Percentiles rank a stretch among this genome's conserved stretches.
Conservation (phyloP, 2,797 vertebrate genomes). For the Acomys russatus region DNA sequence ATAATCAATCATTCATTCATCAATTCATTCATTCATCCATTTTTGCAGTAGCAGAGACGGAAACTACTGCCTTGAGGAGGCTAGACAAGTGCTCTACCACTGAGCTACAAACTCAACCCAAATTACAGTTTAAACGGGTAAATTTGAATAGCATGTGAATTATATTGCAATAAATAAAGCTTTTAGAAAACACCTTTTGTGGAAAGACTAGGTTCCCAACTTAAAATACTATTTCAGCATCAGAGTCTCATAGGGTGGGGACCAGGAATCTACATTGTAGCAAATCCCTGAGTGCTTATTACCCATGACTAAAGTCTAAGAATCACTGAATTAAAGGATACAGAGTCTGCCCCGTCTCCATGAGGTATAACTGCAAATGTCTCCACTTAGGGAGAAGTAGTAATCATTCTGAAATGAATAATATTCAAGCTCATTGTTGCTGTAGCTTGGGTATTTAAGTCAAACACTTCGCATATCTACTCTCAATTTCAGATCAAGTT, state of each 20-base stretch:
- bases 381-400: background rate
- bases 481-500: slow-evolving; percentile 51
- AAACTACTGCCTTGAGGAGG: background rate
- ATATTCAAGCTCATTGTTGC: background rate
- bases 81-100: background rate
- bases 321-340: slow-evolving; percentile 55
- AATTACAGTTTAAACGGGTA: background rate
- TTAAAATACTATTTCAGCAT: slow-evolving; percentile 57
- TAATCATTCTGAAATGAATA: slow-evolving; percentile 46
- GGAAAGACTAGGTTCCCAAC: slow-evolving; percentile 26
- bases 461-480: background rate
- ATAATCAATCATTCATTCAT: background rate
- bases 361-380: background rate
- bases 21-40: background rate
- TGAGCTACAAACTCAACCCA: background rate
- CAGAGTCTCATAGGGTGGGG: background rate
- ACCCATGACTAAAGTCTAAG: slow-evolving; percentile 44
- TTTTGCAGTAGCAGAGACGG: background rate
- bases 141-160: slow-evolving; percentile 31
- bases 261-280: slow-evolving; percentile 31
- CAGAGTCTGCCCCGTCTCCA: slow-evolving; percentile 34
- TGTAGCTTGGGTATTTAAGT: background rate
- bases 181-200: slow-evolving; percentile 33
- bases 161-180: background rate
- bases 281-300: slow-evolving; percentile 2